phyloP scores from a whole-genome alignment of 2,888 invertebrate species.

The Zhengitettix transpicula region DNA sequence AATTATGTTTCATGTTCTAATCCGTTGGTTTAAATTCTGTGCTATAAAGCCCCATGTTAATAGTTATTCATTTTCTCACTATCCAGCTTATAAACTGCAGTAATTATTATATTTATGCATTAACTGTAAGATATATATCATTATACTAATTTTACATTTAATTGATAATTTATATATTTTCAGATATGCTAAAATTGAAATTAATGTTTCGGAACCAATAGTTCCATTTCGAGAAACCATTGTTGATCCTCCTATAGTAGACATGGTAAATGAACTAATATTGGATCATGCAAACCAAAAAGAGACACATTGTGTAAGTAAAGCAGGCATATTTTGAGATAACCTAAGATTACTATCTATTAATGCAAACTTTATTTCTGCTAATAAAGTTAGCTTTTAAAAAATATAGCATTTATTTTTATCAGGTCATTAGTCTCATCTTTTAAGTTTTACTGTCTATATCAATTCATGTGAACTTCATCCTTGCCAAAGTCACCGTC shows the following conservation, averaged over 20 bases:
- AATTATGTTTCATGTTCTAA: too few relatives aligned
- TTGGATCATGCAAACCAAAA: slow-evolving; percentile 36
- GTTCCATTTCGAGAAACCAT: slow-evolving; percentile 93
- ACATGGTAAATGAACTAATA: slow-evolving; percentile 75
- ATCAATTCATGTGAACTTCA: too few relatives aligned
- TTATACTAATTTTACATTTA: neutral
- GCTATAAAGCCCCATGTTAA: neutral
- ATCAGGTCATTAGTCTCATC: too few relatives aligned
- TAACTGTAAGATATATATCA: neutral
- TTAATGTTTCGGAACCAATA: slow-evolving; percentile 89
- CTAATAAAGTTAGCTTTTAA: too few relatives aligned
- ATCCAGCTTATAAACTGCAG: too few relatives aligned
- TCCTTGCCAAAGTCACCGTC: too few relatives aligned
- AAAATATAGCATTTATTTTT: too few relatives aligned
- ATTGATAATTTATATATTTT: slow-evolving; percentile 19
- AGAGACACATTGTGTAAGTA: slow-evolving; percentile 11
- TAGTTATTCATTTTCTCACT: neutral
- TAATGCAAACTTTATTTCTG: too few relatives aligned
- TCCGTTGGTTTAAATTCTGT: too few relatives aligned
- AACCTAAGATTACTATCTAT: too few relatives aligned
- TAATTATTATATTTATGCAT: neutral
- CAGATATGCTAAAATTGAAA: slow-evolving; percentile 66
- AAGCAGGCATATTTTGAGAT: too few relatives aligned
- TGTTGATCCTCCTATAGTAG: slow-evolving; percentile 57
- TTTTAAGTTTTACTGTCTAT: too few relatives aligned